phyloP scores from a whole-genome alignment of 2,113 vertebrate species.

The Apteryx owenii region DNA sequence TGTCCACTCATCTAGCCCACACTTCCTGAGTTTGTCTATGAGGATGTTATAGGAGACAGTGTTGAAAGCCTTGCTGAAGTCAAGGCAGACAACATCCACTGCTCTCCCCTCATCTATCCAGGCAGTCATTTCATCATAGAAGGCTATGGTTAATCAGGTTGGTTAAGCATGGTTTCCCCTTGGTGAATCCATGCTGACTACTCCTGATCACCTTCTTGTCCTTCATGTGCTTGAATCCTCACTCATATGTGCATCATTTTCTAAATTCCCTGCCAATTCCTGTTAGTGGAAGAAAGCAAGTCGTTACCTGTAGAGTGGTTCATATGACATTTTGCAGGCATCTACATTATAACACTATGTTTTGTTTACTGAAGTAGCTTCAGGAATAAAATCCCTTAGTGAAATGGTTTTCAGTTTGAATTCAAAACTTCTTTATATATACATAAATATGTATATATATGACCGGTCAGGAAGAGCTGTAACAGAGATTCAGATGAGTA shows the following conservation, averaged over 20 bases:
- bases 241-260: neutral
- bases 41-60: too few species aligned
- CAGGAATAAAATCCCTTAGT: neutral
- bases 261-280: neutral
- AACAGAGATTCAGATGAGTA: neutral
- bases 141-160: too few species aligned
- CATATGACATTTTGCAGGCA: neutral
- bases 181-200: too few species aligned
- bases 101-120: too few species aligned
- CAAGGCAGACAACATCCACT: too few species aligned
- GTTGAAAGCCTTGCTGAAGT: too few species aligned
- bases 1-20: too few species aligned
- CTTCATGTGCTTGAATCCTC: neutral
- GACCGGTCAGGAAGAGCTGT: neutral
- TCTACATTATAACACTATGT: neutral
- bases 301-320: neutral
- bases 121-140: too few species aligned
- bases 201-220: too few species aligned
- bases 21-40: too few species aligned
- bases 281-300: constrained; percentile 16
- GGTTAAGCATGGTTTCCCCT: too few species aligned
- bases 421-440: neutral
- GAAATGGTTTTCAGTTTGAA: neutral
- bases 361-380: neutral
- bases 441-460: too few species aligned